Base-by-base conservation (phyloP, 2,888 invertebrate species). In the Phragmatobia fuliginosa region DNA sequence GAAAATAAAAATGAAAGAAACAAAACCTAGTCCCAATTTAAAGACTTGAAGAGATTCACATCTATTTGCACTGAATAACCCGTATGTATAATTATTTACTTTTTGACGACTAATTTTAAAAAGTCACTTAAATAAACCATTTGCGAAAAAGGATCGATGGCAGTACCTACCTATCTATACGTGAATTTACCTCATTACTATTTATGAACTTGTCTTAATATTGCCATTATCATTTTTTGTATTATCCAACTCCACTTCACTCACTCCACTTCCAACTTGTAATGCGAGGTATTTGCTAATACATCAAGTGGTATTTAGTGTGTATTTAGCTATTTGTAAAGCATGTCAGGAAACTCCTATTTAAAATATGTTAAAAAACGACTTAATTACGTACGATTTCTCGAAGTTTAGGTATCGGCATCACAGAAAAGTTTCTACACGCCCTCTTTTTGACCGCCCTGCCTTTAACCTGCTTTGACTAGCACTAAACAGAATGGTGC, bases 371-470 rank as follows among this genome's bases (percentile, higher is more conserved):
- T 56, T 28, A 52, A 28, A 16, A 28, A 56, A 7, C 28, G 28
- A 28, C 28, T 28, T 28, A 56, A 28, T 56, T 28, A 16, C 49
- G n/a, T 32, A 56, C 65, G 65, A 65, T 36, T 65, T 36, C 36
- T 52, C 52, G 21, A 49, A 65, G 65, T 65, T 65, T 65, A 36
- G 52, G 49, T 64, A 33, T 33, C n/a, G 16, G 16, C 33, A 14
- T 25, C 28, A 25, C 56, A 65, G 16, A 65, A 52, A 33, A 32
- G 32, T 52, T 52, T 65, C 45, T 49, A 45, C 63, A 38, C 66
- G 66, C 66, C 66, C 58, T 66, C 66, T 66, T 64, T 64, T 59
- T 18, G 33, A 21, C 59, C 33, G 33, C 45, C 45, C 62, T 32
- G n/a, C 49, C 49, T 63, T 18, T 49, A 14, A 25, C 41, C 7